A percentile compares a stretch with the other conserved stretches of the same genome.
Conservation (phyloP, 2,888 invertebrate genomes). For the Agrotis clavis region DNA sequence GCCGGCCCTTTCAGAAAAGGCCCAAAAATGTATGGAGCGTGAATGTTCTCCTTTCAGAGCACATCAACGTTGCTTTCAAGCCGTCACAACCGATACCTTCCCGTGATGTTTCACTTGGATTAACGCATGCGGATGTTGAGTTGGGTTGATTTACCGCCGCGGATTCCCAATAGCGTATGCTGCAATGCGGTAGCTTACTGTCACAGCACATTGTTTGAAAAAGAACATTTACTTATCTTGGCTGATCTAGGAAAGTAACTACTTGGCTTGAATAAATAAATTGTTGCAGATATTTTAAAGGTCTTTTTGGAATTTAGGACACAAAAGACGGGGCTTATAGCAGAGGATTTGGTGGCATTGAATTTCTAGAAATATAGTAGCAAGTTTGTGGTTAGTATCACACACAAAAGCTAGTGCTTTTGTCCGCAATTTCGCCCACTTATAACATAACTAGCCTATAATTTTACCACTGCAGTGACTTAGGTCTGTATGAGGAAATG, state of each 20-base stretch:
- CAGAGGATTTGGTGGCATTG: neutral
- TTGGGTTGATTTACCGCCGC: constrained; percentile 66
- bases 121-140: constrained; percentile 60
- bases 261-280: constrained; percentile 27
- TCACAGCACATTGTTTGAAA: constrained; percentile 61
- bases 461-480: too few relatives aligned
- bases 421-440: too few relatives aligned
- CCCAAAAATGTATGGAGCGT: too few relatives aligned
- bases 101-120: constrained; percentile 58
- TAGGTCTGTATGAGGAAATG: too few relatives aligned
- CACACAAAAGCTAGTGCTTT: too few relatives aligned
- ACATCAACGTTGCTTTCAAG: constrained; percentile 23
- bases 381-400: too few relatives aligned
- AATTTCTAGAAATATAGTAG: neutral
- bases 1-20: too few relatives aligned
- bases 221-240: constrained; percentile 60
- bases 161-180: constrained; percentile 67
- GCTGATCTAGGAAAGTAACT: constrained; percentile 38
- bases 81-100: constrained; percentile 44
- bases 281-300: constrained; percentile 29
- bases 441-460: too few relatives aligned
- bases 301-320: neutral
- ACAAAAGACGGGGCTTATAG: neutral
- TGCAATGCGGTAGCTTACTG: constrained; percentile 71
- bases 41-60: too few relatives aligned